Evolutionary conservation across 2,888 invertebrate species (phyloP).

Genomic region (Ferrisia virgata): DNA sequence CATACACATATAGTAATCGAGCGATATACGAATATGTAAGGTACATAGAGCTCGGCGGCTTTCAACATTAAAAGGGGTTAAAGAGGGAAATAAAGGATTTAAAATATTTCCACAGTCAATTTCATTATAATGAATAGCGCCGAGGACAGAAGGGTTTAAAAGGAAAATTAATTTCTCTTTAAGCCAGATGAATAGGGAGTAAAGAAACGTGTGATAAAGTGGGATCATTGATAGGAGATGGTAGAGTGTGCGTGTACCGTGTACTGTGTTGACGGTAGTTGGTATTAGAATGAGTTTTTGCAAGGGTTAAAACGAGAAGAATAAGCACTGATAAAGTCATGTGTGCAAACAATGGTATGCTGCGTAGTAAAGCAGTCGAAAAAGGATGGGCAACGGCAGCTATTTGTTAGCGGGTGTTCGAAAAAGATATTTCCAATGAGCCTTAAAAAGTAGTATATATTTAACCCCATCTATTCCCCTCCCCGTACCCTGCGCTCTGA

Average conservation of each 20-base stretch:
- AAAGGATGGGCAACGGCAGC: constrained; percentile 31
- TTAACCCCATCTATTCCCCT: background rate
- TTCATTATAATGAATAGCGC: constrained; percentile 46
- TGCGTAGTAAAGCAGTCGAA: too few relatives aligned
- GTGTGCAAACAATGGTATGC: constrained; percentile 46
- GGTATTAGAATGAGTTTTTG: constrained; percentile 33
- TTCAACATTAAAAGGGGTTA: background rate
- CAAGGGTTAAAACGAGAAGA: constrained; percentile 43
- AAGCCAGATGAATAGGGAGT: constrained; percentile 45
- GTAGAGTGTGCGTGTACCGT: background rate
- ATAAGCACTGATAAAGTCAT: constrained; percentile 45
- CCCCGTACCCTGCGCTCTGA: too few relatives aligned
- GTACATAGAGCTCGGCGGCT: background rate
- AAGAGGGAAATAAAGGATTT: constrained; percentile 40
- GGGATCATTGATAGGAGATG: constrained; percentile 44
- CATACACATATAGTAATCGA: too few relatives aligned
- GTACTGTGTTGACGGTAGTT: constrained; percentile 37
- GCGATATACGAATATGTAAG: background rate
- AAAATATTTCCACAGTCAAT: constrained; percentile 46
- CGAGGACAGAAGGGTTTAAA: constrained; percentile 47
- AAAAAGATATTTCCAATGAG: constrained; percentile 15
- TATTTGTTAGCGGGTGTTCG: constrained; percentile 37
- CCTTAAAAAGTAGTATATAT: constrained; percentile 14
- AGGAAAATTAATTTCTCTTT: constrained; percentile 47
- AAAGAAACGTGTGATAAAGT: constrained; percentile 43